Percentiles rank a stretch among this genome's conserved stretches.
phyloP scores from a whole-genome alignment of 2,797 vertebrate species.

The Scolopax rusticola region DNA sequence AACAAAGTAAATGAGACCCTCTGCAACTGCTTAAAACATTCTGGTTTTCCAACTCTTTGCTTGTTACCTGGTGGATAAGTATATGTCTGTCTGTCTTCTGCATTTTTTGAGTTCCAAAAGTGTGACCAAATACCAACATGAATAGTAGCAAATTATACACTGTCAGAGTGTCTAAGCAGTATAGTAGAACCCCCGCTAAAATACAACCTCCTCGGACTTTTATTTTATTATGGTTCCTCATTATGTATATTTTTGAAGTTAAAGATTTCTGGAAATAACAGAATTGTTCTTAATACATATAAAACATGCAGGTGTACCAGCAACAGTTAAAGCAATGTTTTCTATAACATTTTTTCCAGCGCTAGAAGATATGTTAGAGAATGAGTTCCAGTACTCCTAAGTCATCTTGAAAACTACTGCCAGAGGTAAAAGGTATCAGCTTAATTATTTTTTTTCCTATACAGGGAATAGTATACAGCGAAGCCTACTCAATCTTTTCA shows the following conservation, averaged over 20 bases:
- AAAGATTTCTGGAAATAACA: constrained; percentile 19
- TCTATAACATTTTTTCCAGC: neutral
- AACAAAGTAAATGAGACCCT: neutral
- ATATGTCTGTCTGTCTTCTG: constrained; percentile 12
- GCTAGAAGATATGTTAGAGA: neutral
- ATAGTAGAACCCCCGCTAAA: constrained; percentile 11
- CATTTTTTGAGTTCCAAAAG: constrained; percentile 31
- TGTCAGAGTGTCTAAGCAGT: neutral
- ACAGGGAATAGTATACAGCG: neutral
- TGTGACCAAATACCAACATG: constrained; percentile 60
- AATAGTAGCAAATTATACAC: constrained; percentile 55
- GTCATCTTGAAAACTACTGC: neutral
- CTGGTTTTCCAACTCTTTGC: neutral
- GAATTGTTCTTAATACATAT: neutral
- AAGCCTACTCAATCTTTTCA: constrained; percentile 38
- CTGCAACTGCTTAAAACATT: neutral
- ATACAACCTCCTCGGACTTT: constrained; percentile 20
- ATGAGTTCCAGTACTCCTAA: neutral
- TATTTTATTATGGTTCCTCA: constrained; percentile 1
- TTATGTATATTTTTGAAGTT: neutral
- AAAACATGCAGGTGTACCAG: neutral
- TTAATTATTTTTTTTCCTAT: neutral
- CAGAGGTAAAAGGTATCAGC: neutral
- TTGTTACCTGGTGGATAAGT: constrained; percentile 15
- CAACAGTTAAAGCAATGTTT: neutral